A percentile compares a stretch with the other conserved stretches of the same genome.
Conservation (phyloP, 2,888 invertebrate species). For the Sinhomidia bicolor region DNA sequence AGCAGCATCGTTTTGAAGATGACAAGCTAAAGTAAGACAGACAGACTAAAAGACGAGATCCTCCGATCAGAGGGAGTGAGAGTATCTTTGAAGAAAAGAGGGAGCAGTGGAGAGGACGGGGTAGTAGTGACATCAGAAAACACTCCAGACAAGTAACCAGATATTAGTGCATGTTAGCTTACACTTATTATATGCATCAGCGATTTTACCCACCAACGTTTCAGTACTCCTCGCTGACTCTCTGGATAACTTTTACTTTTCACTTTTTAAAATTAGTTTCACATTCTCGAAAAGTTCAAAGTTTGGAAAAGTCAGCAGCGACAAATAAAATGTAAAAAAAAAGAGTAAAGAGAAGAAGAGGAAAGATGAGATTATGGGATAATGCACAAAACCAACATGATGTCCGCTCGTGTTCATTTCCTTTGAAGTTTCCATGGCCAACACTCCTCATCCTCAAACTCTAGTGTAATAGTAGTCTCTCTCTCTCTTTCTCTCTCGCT, state of each 20-base stretch:
- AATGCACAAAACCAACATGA: not conserved
- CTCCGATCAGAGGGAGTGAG: too few relatives aligned
- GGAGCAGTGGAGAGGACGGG: not conserved
- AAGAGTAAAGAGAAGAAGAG: not conserved
- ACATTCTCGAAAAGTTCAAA: not conserved
- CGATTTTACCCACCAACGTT: not conserved
- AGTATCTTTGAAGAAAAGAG: not conserved
- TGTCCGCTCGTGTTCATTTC: not conserved
- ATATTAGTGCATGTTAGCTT: not conserved
- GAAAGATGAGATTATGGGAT: not conserved
- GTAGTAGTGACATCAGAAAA: not conserved
- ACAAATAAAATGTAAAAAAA: not conserved
- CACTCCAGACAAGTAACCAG: not conserved
- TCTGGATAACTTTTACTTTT: slow-evolving; percentile 32
- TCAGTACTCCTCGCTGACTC: too few relatives aligned
- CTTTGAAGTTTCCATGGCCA: slow-evolving; percentile 18
- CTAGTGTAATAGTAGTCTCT: not conserved
- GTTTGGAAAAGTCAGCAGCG: not conserved
- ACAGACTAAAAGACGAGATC: too few relatives aligned
- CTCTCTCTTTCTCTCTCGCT: not conserved
- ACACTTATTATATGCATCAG: not conserved
- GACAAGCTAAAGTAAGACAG: too few relatives aligned
- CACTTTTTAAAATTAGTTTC: not conserved
- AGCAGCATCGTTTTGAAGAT: too few relatives aligned
- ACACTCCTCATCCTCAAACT: not conserved